A percentile compares a stretch with the other conserved stretches of the same genome.
Conservation (phyloP, 2,113 vertebrate genomes). For the Pterocles burchelli region DNA sequence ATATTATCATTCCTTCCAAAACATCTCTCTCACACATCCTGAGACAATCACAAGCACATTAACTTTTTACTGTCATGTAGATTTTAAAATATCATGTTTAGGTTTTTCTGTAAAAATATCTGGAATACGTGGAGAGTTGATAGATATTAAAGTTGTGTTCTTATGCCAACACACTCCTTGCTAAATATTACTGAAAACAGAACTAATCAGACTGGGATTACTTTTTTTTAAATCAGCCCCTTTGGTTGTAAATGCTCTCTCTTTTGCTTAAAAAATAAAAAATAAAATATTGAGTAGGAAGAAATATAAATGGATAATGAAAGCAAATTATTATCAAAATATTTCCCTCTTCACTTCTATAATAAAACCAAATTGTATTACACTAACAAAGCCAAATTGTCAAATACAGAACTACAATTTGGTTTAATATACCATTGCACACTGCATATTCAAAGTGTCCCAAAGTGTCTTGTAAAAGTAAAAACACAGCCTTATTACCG, state of each 20-base stretch:
- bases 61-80: background rate
- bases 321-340: conserved; percentile 52
- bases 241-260: background rate
- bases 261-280: conserved; percentile 13
- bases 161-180: background rate
- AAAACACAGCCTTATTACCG: background rate
- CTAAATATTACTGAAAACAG: background rate
- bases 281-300: conserved; percentile 13
- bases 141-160: background rate
- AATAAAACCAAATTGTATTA: conserved; percentile 54
- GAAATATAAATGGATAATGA: conserved; percentile 44
- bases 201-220: background rate
- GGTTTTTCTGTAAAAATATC: background rate
- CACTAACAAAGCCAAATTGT: conserved; percentile 41
- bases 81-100: background rate
- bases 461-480: conserved; percentile 1
- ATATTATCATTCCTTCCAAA: background rate
- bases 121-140: background rate
- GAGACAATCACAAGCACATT: background rate
- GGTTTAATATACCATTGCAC: conserved; percentile 18
- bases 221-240: background rate
- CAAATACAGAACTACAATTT: conserved; percentile 38
- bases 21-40: background rate
- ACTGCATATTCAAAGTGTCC: conserved; percentile 14
- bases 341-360: background rate